Conservation (phyloP, 2,888 invertebrate species). For the Epinotia bilunana region DNA sequence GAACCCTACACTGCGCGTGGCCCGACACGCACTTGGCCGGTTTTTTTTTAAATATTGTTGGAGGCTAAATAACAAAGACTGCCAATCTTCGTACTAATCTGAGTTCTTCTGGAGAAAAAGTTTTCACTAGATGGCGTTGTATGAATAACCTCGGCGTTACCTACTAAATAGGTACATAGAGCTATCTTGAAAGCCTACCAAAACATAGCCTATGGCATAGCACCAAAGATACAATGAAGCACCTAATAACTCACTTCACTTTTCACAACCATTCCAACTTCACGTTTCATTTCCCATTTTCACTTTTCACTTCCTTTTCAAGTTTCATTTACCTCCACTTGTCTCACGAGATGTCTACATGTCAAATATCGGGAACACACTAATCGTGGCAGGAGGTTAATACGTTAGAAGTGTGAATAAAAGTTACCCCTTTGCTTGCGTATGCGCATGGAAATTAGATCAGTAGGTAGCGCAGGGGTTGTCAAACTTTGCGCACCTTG, state of each 20-base stretch:
- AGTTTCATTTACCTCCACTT: conserved; percentile 45
- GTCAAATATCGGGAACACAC: conserved; percentile 76
- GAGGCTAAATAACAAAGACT: neutral
- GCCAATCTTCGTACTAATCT: neutral
- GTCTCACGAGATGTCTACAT: conserved; percentile 61
- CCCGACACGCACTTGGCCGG: too few species aligned
- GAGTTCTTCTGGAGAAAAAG: neutral
- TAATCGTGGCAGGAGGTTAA: conserved; percentile 76
- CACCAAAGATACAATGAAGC: neutral
- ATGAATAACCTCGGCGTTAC: neutral
- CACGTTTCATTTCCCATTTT: conserved; percentile 24
- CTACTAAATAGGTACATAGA: neutral
- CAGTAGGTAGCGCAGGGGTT: conserved; percentile 76
- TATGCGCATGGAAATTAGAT: conserved; percentile 84
- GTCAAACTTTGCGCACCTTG: conserved; percentile 62
- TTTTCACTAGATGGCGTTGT: neutral
- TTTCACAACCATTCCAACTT: neutral
- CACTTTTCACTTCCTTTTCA: conserved; percentile 35
- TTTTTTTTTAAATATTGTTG: too few species aligned
- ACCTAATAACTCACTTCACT: neutral
- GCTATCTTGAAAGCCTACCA: neutral
- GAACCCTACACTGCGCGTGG: too few species aligned
- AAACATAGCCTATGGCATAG: neutral
- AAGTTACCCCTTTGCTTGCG: conserved; percentile 79
- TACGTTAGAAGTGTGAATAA: conserved; percentile 80